Conservation (phyloP, 2,888 invertebrate genomes). For the Drosophila putrida region DNA sequence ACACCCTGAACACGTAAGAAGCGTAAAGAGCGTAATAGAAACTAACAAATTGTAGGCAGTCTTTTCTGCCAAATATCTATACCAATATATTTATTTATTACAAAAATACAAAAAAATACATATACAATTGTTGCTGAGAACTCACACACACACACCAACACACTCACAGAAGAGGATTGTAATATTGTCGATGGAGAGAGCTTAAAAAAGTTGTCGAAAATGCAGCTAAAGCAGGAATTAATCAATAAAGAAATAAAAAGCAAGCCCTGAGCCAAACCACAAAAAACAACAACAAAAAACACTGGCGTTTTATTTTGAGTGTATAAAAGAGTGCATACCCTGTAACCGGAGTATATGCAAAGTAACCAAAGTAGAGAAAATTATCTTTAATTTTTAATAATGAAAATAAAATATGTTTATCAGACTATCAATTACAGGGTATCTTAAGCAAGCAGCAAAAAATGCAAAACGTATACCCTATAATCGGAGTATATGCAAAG, state of each 20-base stretch:
- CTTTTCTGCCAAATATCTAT: conserved; percentile 33
- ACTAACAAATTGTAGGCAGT: conserved; percentile 44
- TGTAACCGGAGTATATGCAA: conserved; percentile 1
- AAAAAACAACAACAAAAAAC: conserved; percentile 13
- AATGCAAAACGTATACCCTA: too few species aligned
- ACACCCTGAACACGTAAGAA: neutral
- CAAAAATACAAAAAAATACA: neutral
- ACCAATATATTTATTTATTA: conserved; percentile 23
- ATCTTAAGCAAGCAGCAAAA: too few species aligned
- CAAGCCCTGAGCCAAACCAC: conserved; percentile 26
- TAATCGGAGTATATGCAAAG: neutral
- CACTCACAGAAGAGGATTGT: conserved; percentile 19
- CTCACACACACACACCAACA: conserved; percentile 9
- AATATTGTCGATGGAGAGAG: conserved; percentile 34
- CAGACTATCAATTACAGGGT: too few species aligned
- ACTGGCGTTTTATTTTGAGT: conserved; percentile 1
- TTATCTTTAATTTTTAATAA: too few species aligned
- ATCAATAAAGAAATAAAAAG: conserved; percentile 29
- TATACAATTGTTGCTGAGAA: conserved; percentile 31
- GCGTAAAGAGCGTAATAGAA: conserved; percentile 20
- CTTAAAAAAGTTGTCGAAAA: conserved; percentile 39
- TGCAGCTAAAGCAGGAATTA: conserved; percentile 18
- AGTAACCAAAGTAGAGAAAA: too few species aligned
- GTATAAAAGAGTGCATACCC: neutral
- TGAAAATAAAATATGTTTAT: too few species aligned